Conservation (phyloP, 2,797 vertebrate genomes). For the Epinephelus awoara region DNA sequence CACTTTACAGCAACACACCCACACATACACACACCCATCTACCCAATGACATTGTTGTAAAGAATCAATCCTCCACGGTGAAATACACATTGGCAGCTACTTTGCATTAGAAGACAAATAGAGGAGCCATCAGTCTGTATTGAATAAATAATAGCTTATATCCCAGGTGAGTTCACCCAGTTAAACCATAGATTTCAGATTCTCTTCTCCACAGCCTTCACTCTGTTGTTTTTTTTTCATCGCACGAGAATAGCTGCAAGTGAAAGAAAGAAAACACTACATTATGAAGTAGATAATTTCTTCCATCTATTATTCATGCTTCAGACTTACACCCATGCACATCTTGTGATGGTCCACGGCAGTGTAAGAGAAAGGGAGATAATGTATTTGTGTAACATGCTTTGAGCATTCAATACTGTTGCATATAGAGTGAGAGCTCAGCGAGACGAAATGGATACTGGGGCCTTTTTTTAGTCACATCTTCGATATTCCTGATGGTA, state of each 20-base stretch:
- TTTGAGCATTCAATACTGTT: slow-evolving; percentile 39
- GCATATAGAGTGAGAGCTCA: slow-evolving; percentile 27
- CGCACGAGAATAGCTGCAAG: slow-evolving; percentile 72
- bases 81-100: slow-evolving; percentile 69
- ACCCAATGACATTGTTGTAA: slow-evolving; percentile 36
- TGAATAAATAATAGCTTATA: slow-evolving; percentile 75
- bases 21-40: slow-evolving; percentile 24
- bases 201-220: slow-evolving; percentile 28
- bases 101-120: slow-evolving; percentile 76
- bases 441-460: slow-evolving; percentile 57
- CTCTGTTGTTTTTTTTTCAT: slow-evolving; percentile 36
- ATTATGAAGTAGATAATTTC: slow-evolving; percentile 73
- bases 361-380: slow-evolving; percentile 36
- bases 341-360: slow-evolving; percentile 56
- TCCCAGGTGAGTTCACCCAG: slow-evolving; percentile 61
- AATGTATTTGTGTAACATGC: slow-evolving; percentile 55
- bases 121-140: slow-evolving; percentile 50
- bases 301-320: slow-evolving; percentile 78
- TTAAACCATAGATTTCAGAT: slow-evolving; percentile 55
- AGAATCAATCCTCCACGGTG: slow-evolving; percentile 69
- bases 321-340: slow-evolving; percentile 55
- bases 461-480: slow-evolving; percentile 42
- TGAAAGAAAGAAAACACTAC: slow-evolving; percentile 66
- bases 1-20: slow-evolving; percentile 42
- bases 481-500: slow-evolving; percentile 36